Evolutionary conservation across 2,888 invertebrate genomes (phyloP), one percentile per base, ranked within the genome.

Genomic region (Pelosia muscerda): DNA sequence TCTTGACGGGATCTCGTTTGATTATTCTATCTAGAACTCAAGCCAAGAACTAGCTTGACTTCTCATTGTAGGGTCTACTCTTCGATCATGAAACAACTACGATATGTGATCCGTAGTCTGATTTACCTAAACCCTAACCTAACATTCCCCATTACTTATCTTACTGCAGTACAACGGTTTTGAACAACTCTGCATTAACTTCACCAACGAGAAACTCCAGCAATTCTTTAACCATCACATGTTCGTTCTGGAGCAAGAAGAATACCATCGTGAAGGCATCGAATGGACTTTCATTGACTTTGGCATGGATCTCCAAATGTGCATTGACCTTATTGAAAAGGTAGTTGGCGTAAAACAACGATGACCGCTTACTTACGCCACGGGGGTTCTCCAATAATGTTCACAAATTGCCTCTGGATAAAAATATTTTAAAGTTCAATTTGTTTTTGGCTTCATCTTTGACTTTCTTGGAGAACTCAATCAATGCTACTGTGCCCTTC

Each of bases 181-280:
- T 96, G 98, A 99, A 96, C 99, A 99, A 96, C 96, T 99, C 92
- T 99, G 98, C 96, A 99, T 99, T 96, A 99, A 99, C 96, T 99
- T 99, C 96, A 99, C 98, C 94, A 99, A 99, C 95, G 98, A 99
- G 96, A 98, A 98, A 95, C 96, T 99, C 87, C 99, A 99, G 96
- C 99, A 99, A 95, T 99, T 98, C 97, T 99, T 99, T 97, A 99
- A 99, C 96, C 98, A 99, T 93, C 98, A 99, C 96, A 99, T 99
- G 98, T 99, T 99, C 95, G 98, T 99, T 83, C 96, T 99, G 90
- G 98, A 99, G 95, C 98, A 99, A 97, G 98, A 99, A 95, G 98
- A 98, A 91, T 99, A 99, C 96, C 97, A 98, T 93, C 96, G 96
- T 87, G 98, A 99, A 95, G 98, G 98, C 93, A 98, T 99, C 95